These are phyloP conservation scores for Distichodus sexfasciatus DNA, from an alignment of 2,797 vertebrate genomes.

Conservation along the genomic window DNA sequence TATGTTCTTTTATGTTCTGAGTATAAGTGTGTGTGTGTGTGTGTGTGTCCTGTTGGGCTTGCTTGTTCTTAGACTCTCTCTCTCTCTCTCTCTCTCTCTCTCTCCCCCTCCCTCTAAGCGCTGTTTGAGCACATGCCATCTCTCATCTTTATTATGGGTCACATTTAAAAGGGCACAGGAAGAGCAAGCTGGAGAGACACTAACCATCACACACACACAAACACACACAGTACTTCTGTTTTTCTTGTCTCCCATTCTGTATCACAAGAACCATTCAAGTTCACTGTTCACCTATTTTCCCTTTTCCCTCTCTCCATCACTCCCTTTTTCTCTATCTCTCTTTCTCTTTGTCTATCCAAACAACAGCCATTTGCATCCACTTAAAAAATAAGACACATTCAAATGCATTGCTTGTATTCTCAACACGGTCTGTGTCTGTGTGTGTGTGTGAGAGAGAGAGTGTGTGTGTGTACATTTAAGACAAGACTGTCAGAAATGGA, in stretches of 20 bases:
- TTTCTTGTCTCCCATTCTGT: neutral
- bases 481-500: too few relatives aligned
- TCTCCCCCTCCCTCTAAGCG: slow-evolving; percentile 2
- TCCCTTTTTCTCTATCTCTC: neutral
- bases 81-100: too few relatives aligned
- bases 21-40: slow-evolving; percentile 22
- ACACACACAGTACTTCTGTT: neutral
- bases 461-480: neutral
- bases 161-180: slow-evolving; percentile 14
- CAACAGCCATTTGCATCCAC: slow-evolving; percentile 4
- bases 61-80: too few relatives aligned
- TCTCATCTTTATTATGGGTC: slow-evolving; percentile 21
- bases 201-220: neutral
- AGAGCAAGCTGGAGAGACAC: slow-evolving; percentile 25
- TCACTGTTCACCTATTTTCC: neutral
- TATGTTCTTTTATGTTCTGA: slow-evolving; percentile 6
- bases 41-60: slow-evolving; percentile 16
- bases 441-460: neutral
- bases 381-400: slow-evolving; percentile 14
- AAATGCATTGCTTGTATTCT: neutral
- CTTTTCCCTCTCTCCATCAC: neutral
- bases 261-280: neutral
- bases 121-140: slow-evolving; percentile 19
- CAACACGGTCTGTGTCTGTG: neutral
- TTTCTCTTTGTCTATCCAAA: neutral